Evolutionary conservation across 2,797 vertebrate genomes (phyloP).

Genomic region (Poecilia wingei): DNA sequence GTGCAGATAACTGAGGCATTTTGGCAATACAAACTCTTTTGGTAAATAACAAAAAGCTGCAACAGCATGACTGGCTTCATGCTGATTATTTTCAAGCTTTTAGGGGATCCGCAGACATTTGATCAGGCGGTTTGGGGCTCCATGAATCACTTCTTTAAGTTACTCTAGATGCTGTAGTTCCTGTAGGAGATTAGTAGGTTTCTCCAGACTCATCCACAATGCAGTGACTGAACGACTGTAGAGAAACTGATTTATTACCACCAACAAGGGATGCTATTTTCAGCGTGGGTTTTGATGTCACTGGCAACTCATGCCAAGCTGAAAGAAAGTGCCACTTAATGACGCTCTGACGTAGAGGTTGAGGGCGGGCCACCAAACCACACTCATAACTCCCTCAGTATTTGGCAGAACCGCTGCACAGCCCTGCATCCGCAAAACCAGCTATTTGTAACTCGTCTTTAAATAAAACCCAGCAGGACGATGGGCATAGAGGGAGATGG

Average conservation of each 20-base stretch:
- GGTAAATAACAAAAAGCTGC: neutral
- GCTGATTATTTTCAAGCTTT: neutral
- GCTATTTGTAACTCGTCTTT: constrained; percentile 60
- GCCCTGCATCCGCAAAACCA: constrained; percentile 45
- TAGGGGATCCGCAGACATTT: neutral
- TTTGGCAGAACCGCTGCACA: constrained; percentile 39
- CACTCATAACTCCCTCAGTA: constrained; percentile 59
- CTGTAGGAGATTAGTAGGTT: neutral
- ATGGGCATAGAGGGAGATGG: constrained; percentile 31
- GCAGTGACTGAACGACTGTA: neutral
- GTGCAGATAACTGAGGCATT: neutral
- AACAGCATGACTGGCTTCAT: neutral
- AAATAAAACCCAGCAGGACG: constrained; percentile 56
- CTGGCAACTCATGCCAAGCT: constrained; percentile 17
- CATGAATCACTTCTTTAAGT: too few relatives aligned
- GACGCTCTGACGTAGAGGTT: constrained; percentile 45
- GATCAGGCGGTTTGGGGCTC: neutral
- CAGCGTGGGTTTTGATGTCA: constrained; percentile 22
- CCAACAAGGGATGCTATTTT: constrained; percentile 49
- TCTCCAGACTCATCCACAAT: neutral
- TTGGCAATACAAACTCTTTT: neutral
- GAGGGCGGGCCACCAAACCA: constrained; percentile 61
- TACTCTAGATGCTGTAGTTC: neutral
- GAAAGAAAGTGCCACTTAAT: constrained; percentile 56
- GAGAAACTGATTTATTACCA: neutral